Evolutionary conservation across 2,113 vertebrate species (phyloP).

Genomic region (Neopipo cinnamomea): DNA sequence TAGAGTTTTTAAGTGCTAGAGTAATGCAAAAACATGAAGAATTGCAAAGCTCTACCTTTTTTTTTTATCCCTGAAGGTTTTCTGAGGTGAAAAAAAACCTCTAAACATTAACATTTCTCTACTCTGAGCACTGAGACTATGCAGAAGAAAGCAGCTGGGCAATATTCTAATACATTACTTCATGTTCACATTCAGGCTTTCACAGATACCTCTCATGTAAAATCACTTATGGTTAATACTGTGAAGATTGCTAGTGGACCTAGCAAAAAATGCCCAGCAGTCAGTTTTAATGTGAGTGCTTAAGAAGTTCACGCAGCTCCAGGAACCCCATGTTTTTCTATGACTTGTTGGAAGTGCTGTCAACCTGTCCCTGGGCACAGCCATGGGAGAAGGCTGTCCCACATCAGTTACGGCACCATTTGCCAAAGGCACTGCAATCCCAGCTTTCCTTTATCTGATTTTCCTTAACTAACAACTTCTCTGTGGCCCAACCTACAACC

Average conservation of each 20-base stretch:
- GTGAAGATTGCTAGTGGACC: background rate
- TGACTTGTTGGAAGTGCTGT: background rate
- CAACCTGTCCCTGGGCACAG: background rate
- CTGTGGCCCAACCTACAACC: background rate
- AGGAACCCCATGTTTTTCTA: background rate
- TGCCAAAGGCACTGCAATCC: background rate
- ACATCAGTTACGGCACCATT: background rate
- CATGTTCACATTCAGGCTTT: background rate
- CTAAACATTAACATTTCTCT: background rate
- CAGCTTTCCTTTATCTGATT: background rate
- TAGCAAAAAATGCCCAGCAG: background rate
- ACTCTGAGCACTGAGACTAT: background rate
- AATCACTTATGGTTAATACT: background rate
- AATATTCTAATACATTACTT: background rate
- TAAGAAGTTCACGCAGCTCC: background rate
- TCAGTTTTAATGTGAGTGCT: background rate
- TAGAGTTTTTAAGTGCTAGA: background rate
- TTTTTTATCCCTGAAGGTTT: background rate
- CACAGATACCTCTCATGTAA: background rate
- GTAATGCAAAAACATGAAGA: background rate
- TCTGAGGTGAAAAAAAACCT: background rate
- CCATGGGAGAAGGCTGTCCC: background rate
- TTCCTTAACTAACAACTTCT: background rate
- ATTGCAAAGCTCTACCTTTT: background rate
- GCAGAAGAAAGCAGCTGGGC: background rate